Percentiles rank a stretch among this genome's conserved stretches.
phyloP scores from a whole-genome alignment of 2,113 vertebrate genomes.

The Grammomys dolichurus region DNA sequence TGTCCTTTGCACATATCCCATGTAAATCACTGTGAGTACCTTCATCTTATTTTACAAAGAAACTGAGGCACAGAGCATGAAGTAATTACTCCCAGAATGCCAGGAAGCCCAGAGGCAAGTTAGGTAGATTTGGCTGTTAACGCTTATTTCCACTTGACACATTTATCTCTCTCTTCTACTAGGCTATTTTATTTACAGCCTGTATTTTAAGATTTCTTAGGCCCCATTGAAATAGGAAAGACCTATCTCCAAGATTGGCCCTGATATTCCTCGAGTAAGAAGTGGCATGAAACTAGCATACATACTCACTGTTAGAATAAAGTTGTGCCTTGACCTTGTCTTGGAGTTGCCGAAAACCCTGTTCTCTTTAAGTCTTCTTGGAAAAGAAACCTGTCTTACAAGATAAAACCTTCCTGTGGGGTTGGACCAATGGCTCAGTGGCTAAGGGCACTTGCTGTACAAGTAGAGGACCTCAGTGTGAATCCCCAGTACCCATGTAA shows the following conservation, averaged over 20 bases:
- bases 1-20: neutral
- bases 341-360: constrained; percentile 44
- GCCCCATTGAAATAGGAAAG: constrained; percentile 7
- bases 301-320: constrained; percentile 33
- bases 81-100: neutral
- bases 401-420: neutral
- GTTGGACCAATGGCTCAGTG: neutral
- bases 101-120: constrained; percentile 10
- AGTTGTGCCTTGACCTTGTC: constrained; percentile 19
- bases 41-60: constrained; percentile 18
- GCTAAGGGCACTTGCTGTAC: neutral
- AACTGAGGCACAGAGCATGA: neutral
- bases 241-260: neutral
- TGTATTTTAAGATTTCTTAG: constrained; percentile 32
- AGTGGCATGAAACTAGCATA: neutral
- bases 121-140: neutral
- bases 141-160: constrained; percentile 48
- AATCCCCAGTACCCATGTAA: neutral
- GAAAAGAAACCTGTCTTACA: constrained; percentile 12
- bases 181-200: constrained; percentile 40
- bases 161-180: constrained; percentile 18
- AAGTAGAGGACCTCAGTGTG: neutral
- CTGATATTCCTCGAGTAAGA: constrained; percentile 6
- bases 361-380: constrained; percentile 38
- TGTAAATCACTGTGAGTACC: neutral